Evolutionary conservation across 2,797 vertebrate species (phyloP).

Genomic region (Brachymystax lenok): DNA sequence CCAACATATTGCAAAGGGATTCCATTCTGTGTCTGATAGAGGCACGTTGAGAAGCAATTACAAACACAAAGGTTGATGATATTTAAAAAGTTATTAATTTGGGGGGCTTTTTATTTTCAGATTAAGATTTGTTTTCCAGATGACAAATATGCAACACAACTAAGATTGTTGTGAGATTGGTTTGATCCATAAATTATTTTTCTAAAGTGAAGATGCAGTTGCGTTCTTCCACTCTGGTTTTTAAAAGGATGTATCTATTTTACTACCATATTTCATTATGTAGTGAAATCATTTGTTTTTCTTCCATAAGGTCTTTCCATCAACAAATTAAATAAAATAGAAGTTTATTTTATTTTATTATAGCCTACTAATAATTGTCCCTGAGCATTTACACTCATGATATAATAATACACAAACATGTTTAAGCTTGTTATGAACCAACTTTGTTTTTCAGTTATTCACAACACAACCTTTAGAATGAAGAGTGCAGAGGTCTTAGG

Average conservation of each 20-base stretch:
- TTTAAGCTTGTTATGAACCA: background rate
- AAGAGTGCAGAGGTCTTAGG: conserved; percentile 17
- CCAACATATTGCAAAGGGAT: background rate
- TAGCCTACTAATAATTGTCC: background rate
- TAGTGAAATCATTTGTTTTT: conserved; percentile 51
- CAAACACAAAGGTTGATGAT: background rate
- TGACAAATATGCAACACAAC: conserved; percentile 29
- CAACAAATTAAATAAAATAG: conserved; percentile 45
- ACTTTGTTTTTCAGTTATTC: conserved; percentile 31
- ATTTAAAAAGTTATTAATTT: background rate
- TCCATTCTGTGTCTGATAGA: conserved; percentile 8
- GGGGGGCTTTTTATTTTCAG: background rate
- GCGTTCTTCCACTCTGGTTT: conserved; percentile 42
- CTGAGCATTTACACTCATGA: background rate
- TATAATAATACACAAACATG: background rate
- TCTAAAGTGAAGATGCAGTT: conserved; percentile 58
- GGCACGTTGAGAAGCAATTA: conserved; percentile 10
- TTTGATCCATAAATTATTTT: conserved; percentile 70
- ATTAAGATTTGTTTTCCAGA: background rate
- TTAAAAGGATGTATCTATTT: conserved; percentile 69
- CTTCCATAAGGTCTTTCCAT: conserved; percentile 53
- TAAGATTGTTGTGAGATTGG: conserved; percentile 29
- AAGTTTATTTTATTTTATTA: background rate
- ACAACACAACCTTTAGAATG: conserved; percentile 28
- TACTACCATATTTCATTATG: conserved; percentile 56